Evolutionary conservation across 1,140 invertebrate genomes (phyloP), one percentile per base, ranked within the genome.

Genomic region (Trichonephila clavata): DNA sequence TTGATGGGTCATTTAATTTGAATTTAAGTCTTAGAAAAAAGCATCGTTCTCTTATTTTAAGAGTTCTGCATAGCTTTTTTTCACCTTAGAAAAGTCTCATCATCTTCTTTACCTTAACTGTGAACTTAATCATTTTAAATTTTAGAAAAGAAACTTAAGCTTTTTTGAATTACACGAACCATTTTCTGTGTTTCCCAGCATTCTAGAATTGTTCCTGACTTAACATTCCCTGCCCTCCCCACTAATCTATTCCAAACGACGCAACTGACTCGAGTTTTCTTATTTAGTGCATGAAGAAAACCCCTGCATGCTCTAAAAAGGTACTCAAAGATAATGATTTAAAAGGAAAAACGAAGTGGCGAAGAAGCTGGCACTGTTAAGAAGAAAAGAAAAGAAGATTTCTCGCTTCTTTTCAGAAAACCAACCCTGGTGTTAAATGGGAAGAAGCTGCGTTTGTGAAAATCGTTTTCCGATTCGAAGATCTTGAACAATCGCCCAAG

Each of bases 401-500:
- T n/a, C 20, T 86, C 60, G 14, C 8, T 32, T 60, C 60, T 61
- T 39, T n/a, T 24, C n/a, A 32, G 59, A 86, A 86, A 86, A 63
- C 60, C 60, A 24, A 86, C 59, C 84, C 84, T 63, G 50, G 84
- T 86, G 84, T 86, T 86, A 86, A 86, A 86, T 86, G 84, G 84
- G 60, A 10, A 63, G 24, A 63, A 86, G 84, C 32, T 61, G 84
- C 84, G 57, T 86, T 63, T 86, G 84, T 32, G 84, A 20, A 86
- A 86, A 86, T 86, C 84, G 84, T 86, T 86, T 86, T 86, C 84
- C 84, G 84, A 86, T 86, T 61, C 84, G n/a, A 39, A 61, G 60
- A 63, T 43, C 27, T 86, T 27, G 60, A 63, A 86, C 84, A 63
- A 86, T 86, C 60, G 13, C 13, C 59, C 81, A 4, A n/a, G 81